phyloP scores from a whole-genome alignment of 2,888 invertebrate genomes.

The Mantis religiosa region DNA sequence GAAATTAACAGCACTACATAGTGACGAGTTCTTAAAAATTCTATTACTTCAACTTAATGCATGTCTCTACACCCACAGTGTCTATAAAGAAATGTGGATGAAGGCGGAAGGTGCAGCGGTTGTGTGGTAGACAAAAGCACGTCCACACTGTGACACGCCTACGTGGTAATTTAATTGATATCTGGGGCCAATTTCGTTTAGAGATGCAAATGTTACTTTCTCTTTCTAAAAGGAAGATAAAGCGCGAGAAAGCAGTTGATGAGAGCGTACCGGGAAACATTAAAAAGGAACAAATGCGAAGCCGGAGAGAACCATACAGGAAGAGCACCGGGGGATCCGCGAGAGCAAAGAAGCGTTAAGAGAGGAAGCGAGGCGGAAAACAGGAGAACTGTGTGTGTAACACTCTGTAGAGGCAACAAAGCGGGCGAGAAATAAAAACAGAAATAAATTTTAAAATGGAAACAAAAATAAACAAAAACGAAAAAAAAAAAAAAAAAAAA shows the following conservation, averaged over 20 bases:
- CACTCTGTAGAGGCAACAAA: background rate
- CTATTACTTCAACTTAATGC: too few species aligned
- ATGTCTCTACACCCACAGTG: too few species aligned
- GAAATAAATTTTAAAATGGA: background rate
- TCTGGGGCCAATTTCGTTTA: background rate
- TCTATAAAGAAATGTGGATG: too few species aligned
- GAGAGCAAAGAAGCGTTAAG: background rate
- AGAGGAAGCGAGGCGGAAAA: background rate
- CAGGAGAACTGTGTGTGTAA: background rate
- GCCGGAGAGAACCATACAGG: background rate
- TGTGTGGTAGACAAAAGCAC: background rate
- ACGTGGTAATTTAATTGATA: background rate
- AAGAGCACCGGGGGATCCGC: background rate
- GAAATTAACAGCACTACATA: too few species aligned
- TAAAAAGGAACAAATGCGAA: background rate
- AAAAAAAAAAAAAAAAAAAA: background rate
- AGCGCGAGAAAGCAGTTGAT: background rate
- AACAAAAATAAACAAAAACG: background rate
- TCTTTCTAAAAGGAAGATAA: background rate
- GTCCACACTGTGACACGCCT: background rate
- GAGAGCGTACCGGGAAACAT: background rate
- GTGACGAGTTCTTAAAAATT: too few species aligned
- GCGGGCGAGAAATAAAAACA: slow-evolving; percentile 4
- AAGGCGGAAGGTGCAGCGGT: too few species aligned
- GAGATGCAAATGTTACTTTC: background rate